Base-by-base conservation (phyloP, 2,888 invertebrate species). In the Drosophila gaucha region DNA sequence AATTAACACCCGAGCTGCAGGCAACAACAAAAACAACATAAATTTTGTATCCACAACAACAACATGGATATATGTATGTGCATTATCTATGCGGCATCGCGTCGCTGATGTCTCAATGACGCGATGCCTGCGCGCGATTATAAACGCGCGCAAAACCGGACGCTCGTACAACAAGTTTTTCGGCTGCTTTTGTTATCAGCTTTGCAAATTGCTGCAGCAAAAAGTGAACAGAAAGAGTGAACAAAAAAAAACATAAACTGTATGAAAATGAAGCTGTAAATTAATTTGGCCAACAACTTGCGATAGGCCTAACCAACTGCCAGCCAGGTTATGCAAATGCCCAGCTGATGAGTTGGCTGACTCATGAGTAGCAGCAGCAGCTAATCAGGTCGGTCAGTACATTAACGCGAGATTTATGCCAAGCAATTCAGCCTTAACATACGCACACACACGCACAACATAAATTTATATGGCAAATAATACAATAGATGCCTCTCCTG, bases 391-490 rank as follows among this genome's bases (percentile, higher is more conserved):
- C 82, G 87, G 44, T 70, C 43, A 73, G 82, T 78, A 80, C 75
- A 87, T 82, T 87, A 82, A 84, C 76, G 50, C 62, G 67, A 85
- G 79, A 83, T 83, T 87, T 85, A 83, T 87, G 70, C 70, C 58
- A 62, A 56, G 36, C 46, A 18, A 24, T 41, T 56, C 43, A 67
- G 56, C 51, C 51, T 44, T 43, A 68, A 36, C 70, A 69, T 52
- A 68, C 56, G 64, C 38, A 43, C 70, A 58, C 50, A 55, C 70
- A 57, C 58, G 66, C 60, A 54, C 50, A 36, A 54, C 47, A 66
- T 47, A 43, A 80, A 84, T 87, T 65, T 87, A 68, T 82, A 85
- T 80, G 79, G 72, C 84, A 83, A 88, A 86, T 84, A 83, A 86
- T 83, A 84, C 86, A 82, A 85, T 76, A 72, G 77, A 55, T 68